Evolutionary conservation across 2,113 vertebrate species (phyloP).

Genomic region (Leiothrix lutea): DNA sequence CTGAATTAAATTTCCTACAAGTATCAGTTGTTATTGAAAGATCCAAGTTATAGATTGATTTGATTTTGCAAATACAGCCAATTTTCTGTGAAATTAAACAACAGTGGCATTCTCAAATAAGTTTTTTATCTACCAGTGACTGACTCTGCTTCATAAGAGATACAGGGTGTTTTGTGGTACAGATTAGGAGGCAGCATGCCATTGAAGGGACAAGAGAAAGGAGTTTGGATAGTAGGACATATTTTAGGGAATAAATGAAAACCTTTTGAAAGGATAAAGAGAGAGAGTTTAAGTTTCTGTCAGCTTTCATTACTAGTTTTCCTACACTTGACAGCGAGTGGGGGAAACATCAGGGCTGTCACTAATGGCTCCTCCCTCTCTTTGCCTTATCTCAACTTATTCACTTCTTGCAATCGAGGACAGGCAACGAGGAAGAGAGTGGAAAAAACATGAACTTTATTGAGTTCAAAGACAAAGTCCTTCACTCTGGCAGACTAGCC

Average conservation of each 20-base stretch:
- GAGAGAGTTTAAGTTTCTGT: not conserved
- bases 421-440: not conserved
- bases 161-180: not conserved
- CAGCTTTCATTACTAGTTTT: not conserved
- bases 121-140: not conserved
- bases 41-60: not conserved
- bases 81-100: not conserved
- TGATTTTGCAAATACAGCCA: not conserved
- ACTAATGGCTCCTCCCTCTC: not conserved
- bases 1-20: not conserved
- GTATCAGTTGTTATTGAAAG: not conserved
- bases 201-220: not conserved
- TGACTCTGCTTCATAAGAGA: not conserved
- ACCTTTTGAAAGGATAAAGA: not conserved
- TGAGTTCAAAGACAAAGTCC: not conserved
- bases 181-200: not conserved
- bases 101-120: not conserved
- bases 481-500: not conserved
- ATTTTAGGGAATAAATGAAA: not conserved
- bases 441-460: not conserved
- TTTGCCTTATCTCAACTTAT: not conserved
- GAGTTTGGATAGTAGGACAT: not conserved
- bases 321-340: not conserved
- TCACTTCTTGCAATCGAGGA: accelerated
- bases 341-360: not conserved